A percentile compares a stretch with the other conserved stretches of the same genome.
Evolutionary conservation across 2,113 vertebrate species (phyloP).

Genomic region (Atlantisia rogersi): DNA sequence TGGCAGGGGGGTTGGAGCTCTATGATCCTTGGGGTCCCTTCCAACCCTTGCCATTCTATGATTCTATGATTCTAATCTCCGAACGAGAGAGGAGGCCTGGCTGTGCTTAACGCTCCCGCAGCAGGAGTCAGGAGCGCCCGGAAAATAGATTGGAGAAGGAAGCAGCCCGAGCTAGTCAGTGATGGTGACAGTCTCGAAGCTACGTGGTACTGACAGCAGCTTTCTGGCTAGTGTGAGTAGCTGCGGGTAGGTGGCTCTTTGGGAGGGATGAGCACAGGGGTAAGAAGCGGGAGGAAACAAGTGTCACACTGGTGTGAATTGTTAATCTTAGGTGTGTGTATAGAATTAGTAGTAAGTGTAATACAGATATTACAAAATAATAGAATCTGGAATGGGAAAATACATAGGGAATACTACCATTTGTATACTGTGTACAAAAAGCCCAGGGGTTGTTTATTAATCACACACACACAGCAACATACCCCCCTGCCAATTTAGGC

Average conservation of each 20-base stretch:
- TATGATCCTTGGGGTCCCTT: too few species aligned
- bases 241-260: too few species aligned
- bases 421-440: background rate
- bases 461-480: background rate
- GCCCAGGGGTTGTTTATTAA: background rate
- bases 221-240: background rate
- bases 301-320: fast-evolving
- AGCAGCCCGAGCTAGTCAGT: background rate
- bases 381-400: background rate
- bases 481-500: background rate
- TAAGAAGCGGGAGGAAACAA: background rate
- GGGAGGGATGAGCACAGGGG: background rate
- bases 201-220: fast-evolving
- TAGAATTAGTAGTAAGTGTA: fast-evolving
- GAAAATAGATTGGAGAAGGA: background rate
- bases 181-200: background rate
- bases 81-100: background rate
- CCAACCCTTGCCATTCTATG: too few species aligned
- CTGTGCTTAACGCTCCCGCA: background rate
- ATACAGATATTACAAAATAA: background rate
- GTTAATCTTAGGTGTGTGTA: fast-evolving
- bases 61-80: too few species aligned
- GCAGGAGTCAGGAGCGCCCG: background rate
- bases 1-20: too few species aligned
- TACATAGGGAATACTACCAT: background rate